Percentiles rank a stretch among this genome's conserved stretches.
phyloP scores from a whole-genome alignment of 2,797 vertebrate genomes.

The Pangasius macronema region DNA sequence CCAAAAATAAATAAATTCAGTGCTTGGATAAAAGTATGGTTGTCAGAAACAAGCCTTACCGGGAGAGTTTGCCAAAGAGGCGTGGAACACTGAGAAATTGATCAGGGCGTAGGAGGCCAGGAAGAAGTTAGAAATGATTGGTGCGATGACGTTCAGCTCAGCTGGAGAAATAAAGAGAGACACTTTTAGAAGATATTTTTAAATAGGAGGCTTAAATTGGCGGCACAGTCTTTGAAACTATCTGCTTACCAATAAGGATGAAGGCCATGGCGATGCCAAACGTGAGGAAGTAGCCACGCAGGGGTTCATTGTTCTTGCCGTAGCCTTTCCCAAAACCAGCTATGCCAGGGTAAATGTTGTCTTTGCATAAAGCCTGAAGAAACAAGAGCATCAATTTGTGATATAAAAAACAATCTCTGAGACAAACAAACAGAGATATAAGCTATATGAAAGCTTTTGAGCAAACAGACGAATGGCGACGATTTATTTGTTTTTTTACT shows the following conservation, averaged over 20 bases:
- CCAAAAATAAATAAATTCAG: neutral
- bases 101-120: conserved; percentile 97
- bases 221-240: neutral
- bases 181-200: neutral
- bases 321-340: conserved; percentile 94
- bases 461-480: neutral
- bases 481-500: neutral
- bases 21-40: neutral
- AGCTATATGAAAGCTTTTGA: neutral
- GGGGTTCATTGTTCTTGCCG: conserved; percentile 97
- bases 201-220: conserved; percentile 7
- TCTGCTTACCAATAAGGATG: conserved; percentile 90
- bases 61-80: conserved; percentile 98
- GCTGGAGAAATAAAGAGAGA: conserved; percentile 68
- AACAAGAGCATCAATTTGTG: conserved; percentile 16
- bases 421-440: neutral
- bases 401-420: neutral
- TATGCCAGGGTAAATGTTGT: conserved; percentile 96
- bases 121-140: conserved; percentile 99
- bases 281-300: conserved; percentile 94
- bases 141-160: conserved; percentile 91
- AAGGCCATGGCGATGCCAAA: conserved; percentile 94
- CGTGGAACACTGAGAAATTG: conserved; percentile 98
- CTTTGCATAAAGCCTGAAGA: conserved; percentile 92
- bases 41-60: conserved; percentile 74